Base-by-base conservation (phyloP, 2,113 vertebrate genomes). In the Oxyruncus cristatus region DNA sequence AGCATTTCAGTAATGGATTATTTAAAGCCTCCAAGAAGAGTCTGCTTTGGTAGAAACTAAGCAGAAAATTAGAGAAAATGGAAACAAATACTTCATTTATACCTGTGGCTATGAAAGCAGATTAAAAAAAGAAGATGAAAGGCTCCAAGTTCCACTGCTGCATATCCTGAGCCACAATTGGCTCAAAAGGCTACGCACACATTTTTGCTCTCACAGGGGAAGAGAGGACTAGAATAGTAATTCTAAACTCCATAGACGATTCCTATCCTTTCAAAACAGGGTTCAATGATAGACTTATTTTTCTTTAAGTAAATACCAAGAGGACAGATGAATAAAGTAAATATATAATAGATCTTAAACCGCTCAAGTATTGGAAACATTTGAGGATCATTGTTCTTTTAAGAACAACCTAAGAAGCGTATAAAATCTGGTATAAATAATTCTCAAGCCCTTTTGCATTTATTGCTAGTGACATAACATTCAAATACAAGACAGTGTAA, bases 21-120 rank as follows among this genome's bases (percentile, higher is more conserved):
- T 88, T 95, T 94, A 92, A 92, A 95, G 84, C 37, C 83, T 86
- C 22, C 72, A 75, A 93, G 76, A 77, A 83, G 71, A 76, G 41
- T 21, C 39, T 76, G n/a, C 95, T 94, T 95, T 88, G 76, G 89
- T 83, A 82, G 65, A 91, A 92, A 92, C 55, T 68, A 91, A 90
- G 90, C 91, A 87, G 85, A 95, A 96, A 95, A 97, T 96, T 86
- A 91, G 79, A 93, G 67, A 95, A 97, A 96, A 95, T 94, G 76
- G 90, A 94, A 94, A 93, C 55, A 91, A 95, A 95, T 56, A 55
- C 70, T 94, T 94, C 50, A 80, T 82, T 96, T 97, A 89, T 94
- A 88, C 76, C 85, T 85, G 33, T 83, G 55, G 89, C 89, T 91
- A 89, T 58, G 65, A 91, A 94, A 93, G 62, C 8, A 80, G 81